Base-by-base conservation (phyloP, 2,113 vertebrate genomes). In the Cygnus atratus region DNA sequence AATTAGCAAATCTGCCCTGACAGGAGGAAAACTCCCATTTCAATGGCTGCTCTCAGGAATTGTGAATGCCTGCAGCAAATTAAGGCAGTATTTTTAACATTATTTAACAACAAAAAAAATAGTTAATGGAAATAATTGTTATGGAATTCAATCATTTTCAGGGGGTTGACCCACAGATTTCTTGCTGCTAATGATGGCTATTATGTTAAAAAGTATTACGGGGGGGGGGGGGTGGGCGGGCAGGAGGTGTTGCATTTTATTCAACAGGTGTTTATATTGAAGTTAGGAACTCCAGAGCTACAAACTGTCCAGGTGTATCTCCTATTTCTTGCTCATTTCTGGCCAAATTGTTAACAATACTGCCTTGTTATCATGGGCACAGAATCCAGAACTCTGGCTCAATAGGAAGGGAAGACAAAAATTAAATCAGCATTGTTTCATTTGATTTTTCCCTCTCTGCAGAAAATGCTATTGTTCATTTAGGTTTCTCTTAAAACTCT, bases 361-460 rank as follows among this genome's bases (percentile, higher is more conserved):
- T 28, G 6, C 19, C 12, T 55, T 43, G 8, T 52, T 58, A 6
- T 39, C 25, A 2, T 1, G 4, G 33, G 13, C 43, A n/a, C 44
- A 52, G n/a, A 20, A 11, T 17, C 24, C 44, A 50, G 59, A 85
- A 37, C 7, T 4, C 24, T 0, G 0, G 1, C 0, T 25, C 28
- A 28, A 25, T 41, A 31, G 52, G 44, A 81, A 88, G 58, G 9
- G 63, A 44, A 81, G 9, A 11, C 11, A 10, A 14, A 66, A 37
- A 22, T 94, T 54, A 6, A 24, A 75, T 28, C 73, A 61, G 25
- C 6, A 19, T 11, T 6, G 1, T 13, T 43, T 28, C 4, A 7
- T 10, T n/a, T 41, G 9, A 8, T 25, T 77, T 80, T 31, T 63
- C 21, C 52, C 41, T 52, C 20, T 80, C 55, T 74, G 48, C 16